Percentiles rank a stretch among this genome's conserved stretches.
These are phyloP conservation scores for Podotricha telesiphe DNA, from an alignment of 2,888 invertebrate genomes.

Conservation along the genomic window DNA sequence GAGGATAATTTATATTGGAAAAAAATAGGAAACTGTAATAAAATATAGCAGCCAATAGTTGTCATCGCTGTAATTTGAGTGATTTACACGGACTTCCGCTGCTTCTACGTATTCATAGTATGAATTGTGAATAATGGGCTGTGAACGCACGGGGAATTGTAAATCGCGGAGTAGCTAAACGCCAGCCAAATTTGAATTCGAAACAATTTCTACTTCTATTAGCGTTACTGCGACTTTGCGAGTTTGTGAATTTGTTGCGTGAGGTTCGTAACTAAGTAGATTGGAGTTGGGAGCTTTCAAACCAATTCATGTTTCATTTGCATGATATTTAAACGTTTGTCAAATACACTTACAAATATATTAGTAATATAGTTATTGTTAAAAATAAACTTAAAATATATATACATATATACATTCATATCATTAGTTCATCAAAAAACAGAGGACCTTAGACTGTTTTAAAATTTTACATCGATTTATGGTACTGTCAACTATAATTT, in stretches of 20 bases:
- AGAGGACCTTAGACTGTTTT: too few species aligned
- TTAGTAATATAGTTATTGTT: too few species aligned
- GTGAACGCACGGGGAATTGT: conserved; percentile 57
- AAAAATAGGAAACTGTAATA: conserved; percentile 29
- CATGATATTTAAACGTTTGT: neutral
- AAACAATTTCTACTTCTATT: conserved; percentile 25
- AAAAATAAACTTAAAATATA: too few species aligned
- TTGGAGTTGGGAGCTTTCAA: neutral
- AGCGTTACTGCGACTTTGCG: conserved; percentile 20
- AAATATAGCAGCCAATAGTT: conserved; percentile 44
- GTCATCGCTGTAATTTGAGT: conserved; percentile 51
- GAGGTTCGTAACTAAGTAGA: neutral
- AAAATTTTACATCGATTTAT: too few species aligned
- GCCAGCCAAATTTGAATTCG: conserved; percentile 50
- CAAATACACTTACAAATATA: neutral
- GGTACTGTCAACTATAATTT: too few species aligned
- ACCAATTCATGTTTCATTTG: conserved; percentile 12
- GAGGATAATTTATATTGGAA: neutral
- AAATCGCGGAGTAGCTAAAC: conserved; percentile 45
- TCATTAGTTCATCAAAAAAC: too few species aligned
- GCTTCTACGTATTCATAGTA: conserved; percentile 56
- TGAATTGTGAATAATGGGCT: conserved; percentile 67
- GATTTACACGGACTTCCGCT: conserved; percentile 52
- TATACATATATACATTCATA: too few species aligned
- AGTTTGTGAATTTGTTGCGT: conserved; percentile 14